Conservation (phyloP, 2,113 vertebrate genomes). For the Gobio gobio region DNA sequence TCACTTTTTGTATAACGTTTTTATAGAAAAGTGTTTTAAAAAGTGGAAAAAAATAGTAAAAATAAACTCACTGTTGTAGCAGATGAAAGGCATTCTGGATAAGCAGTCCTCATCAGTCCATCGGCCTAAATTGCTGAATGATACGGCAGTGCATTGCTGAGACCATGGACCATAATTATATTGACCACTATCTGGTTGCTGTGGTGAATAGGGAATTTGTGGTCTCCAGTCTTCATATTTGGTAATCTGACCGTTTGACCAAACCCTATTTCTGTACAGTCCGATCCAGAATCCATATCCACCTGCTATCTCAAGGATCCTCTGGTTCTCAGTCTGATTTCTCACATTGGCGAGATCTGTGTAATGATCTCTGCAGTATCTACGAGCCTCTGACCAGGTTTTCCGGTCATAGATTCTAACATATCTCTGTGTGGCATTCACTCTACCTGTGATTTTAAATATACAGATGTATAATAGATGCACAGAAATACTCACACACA, state of each 20-base stretch:
- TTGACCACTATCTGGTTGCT: conserved; percentile 43
- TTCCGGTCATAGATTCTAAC: not conserved
- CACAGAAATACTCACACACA: not conserved
- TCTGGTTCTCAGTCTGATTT: conserved; percentile 37
- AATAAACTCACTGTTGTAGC: conserved; percentile 26
- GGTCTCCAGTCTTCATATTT: conserved; percentile 41
- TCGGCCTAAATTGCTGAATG: conserved; percentile 6
- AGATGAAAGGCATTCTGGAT: conserved; percentile 26
- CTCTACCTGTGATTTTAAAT: not conserved
- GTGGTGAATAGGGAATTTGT: not conserved
- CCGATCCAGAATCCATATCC: conserved; percentile 39
- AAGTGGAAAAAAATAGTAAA: not conserved
- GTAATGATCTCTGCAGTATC: conserved; percentile 40
- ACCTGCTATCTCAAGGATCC: not conserved
- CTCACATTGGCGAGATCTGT: conserved; percentile 42
- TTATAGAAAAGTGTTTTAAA: too few species aligned
- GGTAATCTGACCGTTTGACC: conserved; percentile 2
- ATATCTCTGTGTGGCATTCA: not conserved
- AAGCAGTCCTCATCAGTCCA: conserved; percentile 49
- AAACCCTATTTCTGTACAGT: conserved; percentile 42
- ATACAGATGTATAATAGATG: not conserved
- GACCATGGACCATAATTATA: not conserved
- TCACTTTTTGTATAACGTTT: too few species aligned
- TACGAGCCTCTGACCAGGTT: conserved; percentile 37
- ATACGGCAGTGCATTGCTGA: conserved; percentile 38